Evolutionary conservation across 1,140 invertebrate genomes (phyloP), one percentile per base, ranked within the genome.

Genomic region (Conus betulinus): DNA sequence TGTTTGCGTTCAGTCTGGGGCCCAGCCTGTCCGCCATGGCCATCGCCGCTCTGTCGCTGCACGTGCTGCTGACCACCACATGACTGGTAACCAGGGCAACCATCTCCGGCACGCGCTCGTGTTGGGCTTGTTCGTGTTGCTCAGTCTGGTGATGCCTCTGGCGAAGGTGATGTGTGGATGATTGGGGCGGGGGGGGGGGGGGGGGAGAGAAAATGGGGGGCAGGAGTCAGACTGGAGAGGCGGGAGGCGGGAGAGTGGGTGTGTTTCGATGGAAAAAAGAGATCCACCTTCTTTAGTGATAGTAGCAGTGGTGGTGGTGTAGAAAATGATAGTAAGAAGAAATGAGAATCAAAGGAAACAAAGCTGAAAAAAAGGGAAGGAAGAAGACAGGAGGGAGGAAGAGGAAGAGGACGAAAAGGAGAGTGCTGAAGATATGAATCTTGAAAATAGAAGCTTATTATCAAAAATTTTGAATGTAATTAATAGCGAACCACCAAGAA

Each of bases 31-130:
- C 52, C 52, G 74, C 13, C 74, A 87, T 87, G 85, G 52, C 71
- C 20, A 11, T 79, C 17, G 85, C 85, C 10, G 85, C 85, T 2
- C 74, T 87, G 7, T 13, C 71, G 20, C 20, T 87, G n/a, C 85
- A 87, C 85, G 71, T 87, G 67, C 71, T 87, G 51, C 85, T 87
- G 17, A 87, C 85, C 52, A 55, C 71, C 27, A n/a, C n/a, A 57
- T 78, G 52, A 87, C 85, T 39, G 85, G 85, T 87, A 27, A 53
- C 51, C 85, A 87, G 57, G 85, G 85, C 85, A 79, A 79, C 85
- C 53, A 10, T 7, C 53, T 79, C 51, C 39, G 85, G 51, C 85
- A 87, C 71, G 74, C 39, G 74, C 6, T 87, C 1, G 74, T 87
- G 17, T 8, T 87, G 13, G 71, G 85, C n/a, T 23, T 87, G 51